Base-by-base conservation (phyloP, 2,797 vertebrate genomes). In the Syngnathus rostellatus region DNA sequence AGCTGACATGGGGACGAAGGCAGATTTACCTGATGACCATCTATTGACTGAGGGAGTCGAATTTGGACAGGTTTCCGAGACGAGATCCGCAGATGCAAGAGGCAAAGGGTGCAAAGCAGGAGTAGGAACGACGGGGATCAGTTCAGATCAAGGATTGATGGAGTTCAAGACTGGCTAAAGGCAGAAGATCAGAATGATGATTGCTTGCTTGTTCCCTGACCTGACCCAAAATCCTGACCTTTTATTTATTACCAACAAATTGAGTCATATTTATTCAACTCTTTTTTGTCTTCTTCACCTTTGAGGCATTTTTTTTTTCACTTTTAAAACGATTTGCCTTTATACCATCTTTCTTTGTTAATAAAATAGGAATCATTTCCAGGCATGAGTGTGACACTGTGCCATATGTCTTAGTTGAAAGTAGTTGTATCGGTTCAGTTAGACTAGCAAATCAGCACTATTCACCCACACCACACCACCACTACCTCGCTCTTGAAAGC, bases 401-500 rank as follows among this genome's bases (percentile, higher is more conserved):
- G 55, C 31, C 31, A 38, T 58, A 38, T 58, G 17, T 16, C 31
- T 37, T 8, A 17, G 14, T 37, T 58, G 31, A 58, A 58, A 38
- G 31, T 58, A 38, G 25, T 38, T 58, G 14, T 8, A 14, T 38
- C 55, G 17, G 55, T 58, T 58, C 31, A 58, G 59, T 61, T 61
- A 61, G 39, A 43, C 59, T 21, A 61, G 43, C n/a, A 61, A 61
- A 61, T 43, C 38, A 16, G 31, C 11, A 5, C 31, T 64, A 51
- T 39, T 46, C 63, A 25, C 45, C 62, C 45, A 48, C 45, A 1
- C 63, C 45, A 37, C 45, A 1, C 63, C 46, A 11, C 19, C 40
- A 21, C 37, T 31, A 45, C 46, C 39, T 64, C 54, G 0, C 17
- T 48, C n/a, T 6, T 21, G 16, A 64, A 66, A 65, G 71, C 66